Evolutionary conservation across 2,113 vertebrate genomes (phyloP).

Genomic region (Periophthalmus modestus): DNA sequence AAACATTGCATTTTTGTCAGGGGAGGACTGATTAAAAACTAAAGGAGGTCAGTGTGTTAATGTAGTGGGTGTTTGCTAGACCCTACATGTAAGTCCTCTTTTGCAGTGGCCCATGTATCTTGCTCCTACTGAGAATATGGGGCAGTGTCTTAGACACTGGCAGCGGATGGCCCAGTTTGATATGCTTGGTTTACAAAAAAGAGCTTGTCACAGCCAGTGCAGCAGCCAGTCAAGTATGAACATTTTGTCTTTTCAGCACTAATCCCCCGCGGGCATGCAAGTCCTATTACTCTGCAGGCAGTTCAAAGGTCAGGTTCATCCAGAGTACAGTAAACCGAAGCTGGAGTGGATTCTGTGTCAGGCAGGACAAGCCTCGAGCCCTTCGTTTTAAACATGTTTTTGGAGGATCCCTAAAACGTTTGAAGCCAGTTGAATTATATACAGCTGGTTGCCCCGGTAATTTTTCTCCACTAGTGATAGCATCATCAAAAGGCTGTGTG

Average conservation of each 20-base stretch:
- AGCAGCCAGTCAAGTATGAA: not conserved
- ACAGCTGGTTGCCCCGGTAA: not conserved
- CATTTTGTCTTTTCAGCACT: conserved; percentile 10
- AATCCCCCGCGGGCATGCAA: not conserved
- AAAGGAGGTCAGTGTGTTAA: conserved; percentile 7
- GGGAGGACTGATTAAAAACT: not conserved
- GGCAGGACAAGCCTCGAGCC: conserved; percentile 20
- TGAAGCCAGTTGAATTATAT: not conserved
- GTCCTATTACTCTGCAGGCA: conserved; percentile 1
- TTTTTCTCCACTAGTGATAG: not conserved
- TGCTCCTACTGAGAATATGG: not conserved
- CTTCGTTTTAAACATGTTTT: conserved; percentile 14
- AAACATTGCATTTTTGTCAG: not conserved
- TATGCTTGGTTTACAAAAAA: not conserved
- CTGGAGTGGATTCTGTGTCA: conserved; percentile 20
- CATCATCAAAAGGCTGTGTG: not conserved
- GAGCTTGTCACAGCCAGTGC: not conserved
- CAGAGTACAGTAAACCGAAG: not conserved
- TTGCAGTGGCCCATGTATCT: not conserved
- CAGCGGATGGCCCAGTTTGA: conserved; percentile 1
- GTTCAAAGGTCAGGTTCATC: conserved; percentile 23
- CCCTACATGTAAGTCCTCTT: not conserved
- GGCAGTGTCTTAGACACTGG: not conserved
- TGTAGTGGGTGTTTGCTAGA: not conserved
- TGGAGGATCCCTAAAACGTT: not conserved